phyloP scores from a whole-genome alignment of 2,797 vertebrate species.

The Ctenopoma multispine region DNA sequence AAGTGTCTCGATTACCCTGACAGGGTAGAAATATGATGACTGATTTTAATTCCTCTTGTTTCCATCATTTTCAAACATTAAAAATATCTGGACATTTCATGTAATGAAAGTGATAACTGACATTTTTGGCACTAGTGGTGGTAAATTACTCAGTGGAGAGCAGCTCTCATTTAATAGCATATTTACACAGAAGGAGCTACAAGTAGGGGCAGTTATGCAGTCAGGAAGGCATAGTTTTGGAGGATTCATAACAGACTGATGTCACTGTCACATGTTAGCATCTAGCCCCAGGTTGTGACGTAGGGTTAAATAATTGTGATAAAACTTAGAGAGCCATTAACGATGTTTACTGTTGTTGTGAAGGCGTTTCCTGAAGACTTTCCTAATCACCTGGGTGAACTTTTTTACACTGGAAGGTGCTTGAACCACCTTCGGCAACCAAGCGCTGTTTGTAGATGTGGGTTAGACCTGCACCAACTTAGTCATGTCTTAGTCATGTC shows the following conservation, averaged over 20 bases:
- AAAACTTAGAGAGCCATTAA: not conserved
- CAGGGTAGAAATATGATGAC: constrained; percentile 4
- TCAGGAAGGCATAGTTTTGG: not conserved
- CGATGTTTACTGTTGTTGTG: not conserved
- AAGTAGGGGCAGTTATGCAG: constrained; percentile 8
- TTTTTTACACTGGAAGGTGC: no score
- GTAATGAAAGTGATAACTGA: not conserved
- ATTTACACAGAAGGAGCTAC: constrained; percentile 21
- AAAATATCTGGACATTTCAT: not conserved
- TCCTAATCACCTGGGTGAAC: no score
- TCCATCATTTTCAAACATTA: not conserved
- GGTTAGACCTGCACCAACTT: no score
- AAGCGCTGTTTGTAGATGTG: no score
- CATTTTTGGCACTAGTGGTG: not conserved
- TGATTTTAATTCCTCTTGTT: constrained; percentile 44
- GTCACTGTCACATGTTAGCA: not conserved
- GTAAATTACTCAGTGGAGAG: constrained; percentile 24
- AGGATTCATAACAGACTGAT: constrained; percentile 8
- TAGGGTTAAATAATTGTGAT: not conserved
- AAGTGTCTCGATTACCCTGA: constrained; percentile 28
- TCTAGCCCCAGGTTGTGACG: not conserved
- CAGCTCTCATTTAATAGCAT: constrained; percentile 21
- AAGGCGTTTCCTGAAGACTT: not conserved
- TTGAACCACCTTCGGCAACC: no score
- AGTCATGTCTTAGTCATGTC: no score